A percentile compares a stretch with the other conserved stretches of the same genome.
These are phyloP conservation scores for Idaea straminata DNA, from an alignment of 2,888 invertebrate species.

Conservation along the genomic window DNA sequence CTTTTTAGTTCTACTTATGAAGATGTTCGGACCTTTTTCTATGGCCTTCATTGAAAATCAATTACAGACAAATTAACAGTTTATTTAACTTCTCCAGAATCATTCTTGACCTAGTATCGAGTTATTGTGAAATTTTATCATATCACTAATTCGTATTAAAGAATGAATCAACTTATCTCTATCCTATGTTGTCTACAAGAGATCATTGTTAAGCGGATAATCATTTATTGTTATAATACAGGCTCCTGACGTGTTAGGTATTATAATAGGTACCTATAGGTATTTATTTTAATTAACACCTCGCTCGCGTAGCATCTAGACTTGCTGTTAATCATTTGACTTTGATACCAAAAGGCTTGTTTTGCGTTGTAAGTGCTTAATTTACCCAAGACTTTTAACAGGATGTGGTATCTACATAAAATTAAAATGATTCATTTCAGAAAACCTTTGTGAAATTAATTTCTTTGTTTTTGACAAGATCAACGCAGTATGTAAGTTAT, in stretches of 20 bases:
- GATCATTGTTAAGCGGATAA: constrained; percentile 22
- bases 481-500: background rate
- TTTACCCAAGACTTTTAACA: background rate
- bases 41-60: constrained; percentile 14
- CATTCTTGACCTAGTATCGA: constrained; percentile 48
- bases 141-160: constrained; percentile 36
- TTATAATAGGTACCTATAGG: background rate
- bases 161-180: constrained; percentile 51
- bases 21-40: constrained; percentile 5
- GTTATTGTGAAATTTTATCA: constrained; percentile 48
- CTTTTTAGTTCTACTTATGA: background rate
- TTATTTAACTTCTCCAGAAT: constrained; percentile 28
- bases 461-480: background rate
- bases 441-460: background rate
- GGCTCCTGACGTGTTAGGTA: background rate
- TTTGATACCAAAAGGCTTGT: too few relatives aligned
- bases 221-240: constrained; percentile 21
- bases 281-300: background rate
- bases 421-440: background rate
- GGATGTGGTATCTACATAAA: background rate
- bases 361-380: background rate
- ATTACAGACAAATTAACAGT: constrained; percentile 16
- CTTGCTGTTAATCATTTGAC: background rate
- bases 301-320: background rate
- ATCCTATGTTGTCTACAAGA: constrained; percentile 32